phyloP scores from a whole-genome alignment of 2,113 vertebrate species.

The Tapirus terrestris region DNA sequence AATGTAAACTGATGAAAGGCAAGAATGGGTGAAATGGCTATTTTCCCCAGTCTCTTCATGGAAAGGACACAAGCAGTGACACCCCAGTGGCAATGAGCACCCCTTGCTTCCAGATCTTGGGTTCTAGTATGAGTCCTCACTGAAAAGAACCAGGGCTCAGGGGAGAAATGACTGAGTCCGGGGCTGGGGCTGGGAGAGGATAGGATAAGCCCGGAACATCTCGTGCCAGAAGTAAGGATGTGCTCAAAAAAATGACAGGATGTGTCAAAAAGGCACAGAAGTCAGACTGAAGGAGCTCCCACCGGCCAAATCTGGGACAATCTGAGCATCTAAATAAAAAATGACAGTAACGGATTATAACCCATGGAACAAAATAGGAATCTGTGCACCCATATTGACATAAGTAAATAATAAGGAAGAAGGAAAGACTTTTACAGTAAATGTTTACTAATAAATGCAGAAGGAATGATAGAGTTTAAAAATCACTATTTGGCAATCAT shows the following conservation, averaged over 20 bases:
- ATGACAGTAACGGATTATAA: neutral
- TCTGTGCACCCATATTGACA: neutral
- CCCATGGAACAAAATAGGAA: neutral
- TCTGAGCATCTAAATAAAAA: neutral
- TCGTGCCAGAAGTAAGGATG: neutral
- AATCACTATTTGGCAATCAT: neutral
- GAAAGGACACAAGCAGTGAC: neutral
- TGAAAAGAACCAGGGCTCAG: neutral
- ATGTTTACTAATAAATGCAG: neutral
- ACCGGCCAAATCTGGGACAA: neutral
- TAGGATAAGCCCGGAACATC: no score
- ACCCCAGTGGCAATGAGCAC: neutral
- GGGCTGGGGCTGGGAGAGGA: neutral
- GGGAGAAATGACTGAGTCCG: neutral
- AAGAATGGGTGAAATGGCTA: accelerated
- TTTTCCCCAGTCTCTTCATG: neutral
- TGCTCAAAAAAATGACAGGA: neutral
- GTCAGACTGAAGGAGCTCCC: neutral
- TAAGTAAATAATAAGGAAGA: neutral
- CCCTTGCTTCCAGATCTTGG: neutral
- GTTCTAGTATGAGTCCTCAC: neutral
- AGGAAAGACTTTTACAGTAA: neutral
- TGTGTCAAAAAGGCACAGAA: neutral
- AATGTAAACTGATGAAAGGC: neutral
- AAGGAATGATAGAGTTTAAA: neutral